These are phyloP conservation scores for Drosophila athabasca DNA, from an alignment of 1,140 invertebrate genomes.

Conservation along the genomic window DNA sequence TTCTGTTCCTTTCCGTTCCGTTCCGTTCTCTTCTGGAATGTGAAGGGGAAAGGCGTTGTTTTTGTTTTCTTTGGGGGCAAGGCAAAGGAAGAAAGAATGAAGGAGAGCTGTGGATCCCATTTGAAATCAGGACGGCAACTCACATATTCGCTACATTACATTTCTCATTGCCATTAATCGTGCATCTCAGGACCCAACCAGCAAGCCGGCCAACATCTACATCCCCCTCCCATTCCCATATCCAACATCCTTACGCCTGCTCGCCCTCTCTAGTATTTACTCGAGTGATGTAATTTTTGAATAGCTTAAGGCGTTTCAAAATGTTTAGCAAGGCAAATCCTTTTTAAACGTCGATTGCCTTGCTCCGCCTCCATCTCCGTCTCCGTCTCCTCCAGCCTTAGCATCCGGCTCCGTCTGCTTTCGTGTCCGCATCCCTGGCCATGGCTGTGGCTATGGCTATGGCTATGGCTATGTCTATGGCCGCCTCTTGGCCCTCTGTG, in stretches of 20 bases:
- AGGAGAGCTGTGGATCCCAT: conserved; percentile 31
- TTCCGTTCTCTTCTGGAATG: conserved; percentile 45
- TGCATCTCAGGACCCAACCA: conserved; percentile 42
- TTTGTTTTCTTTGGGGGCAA: conserved; percentile 43
- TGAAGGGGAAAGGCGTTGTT: conserved; percentile 20
- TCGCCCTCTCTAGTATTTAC: conserved; percentile 64
- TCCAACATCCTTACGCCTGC: too few species aligned
- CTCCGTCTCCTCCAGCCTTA: neutral
- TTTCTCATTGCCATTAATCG: conserved; percentile 78
- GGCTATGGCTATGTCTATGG: neutral
- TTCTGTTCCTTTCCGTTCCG: conserved; percentile 39
- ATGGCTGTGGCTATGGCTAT: neutral
- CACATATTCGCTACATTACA: conserved; percentile 78
- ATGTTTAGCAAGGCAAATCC: conserved; percentile 80
- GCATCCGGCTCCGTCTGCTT: neutral
- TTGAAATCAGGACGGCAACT: conserved; percentile 76
- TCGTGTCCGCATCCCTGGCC: conserved; percentile 5
- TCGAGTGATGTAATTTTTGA: conserved; percentile 81
- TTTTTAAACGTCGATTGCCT: conserved; percentile 75
- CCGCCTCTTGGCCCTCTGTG: neutral
- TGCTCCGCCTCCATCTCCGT: conserved; percentile 5
- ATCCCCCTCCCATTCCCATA: neutral
- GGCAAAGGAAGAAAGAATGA: neutral
- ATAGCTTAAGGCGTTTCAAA: conserved; percentile 77
- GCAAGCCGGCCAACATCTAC: neutral